phyloP scores from a whole-genome alignment of 2,113 vertebrate species.

The Thinocorus orbignyianus region DNA sequence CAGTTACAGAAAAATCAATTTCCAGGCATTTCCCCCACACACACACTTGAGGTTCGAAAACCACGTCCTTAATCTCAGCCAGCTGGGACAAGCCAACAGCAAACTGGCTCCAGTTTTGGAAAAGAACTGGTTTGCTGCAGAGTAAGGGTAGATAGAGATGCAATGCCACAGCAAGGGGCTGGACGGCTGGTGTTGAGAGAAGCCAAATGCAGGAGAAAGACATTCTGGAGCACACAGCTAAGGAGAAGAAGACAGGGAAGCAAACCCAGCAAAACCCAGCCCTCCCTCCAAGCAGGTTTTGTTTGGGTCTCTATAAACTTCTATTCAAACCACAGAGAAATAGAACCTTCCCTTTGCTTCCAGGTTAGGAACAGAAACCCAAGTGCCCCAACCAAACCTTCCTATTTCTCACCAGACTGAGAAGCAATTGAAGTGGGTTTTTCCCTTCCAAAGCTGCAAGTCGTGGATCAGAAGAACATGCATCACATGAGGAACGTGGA shows the following conservation, averaged over 20 bases:
- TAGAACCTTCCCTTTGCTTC: neutral
- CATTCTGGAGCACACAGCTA: neutral
- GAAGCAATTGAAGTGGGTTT: neutral
- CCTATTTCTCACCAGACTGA: neutral
- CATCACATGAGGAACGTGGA: rapidly evolving
- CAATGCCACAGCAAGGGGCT: neutral
- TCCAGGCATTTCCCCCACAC: neutral
- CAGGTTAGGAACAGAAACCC: neutral
- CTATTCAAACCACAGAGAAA: neutral
- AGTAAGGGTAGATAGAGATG: neutral
- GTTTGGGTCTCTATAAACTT: neutral
- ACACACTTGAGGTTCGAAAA: neutral
- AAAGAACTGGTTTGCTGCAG: neutral
- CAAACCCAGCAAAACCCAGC: neutral
- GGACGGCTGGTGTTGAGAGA: neutral
- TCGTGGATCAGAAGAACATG: rapidly evolving
- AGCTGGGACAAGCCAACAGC: neutral
- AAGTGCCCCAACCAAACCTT: neutral
- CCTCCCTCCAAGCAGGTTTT: neutral
- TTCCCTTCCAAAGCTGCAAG: neutral
- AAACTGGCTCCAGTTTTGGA: neutral
- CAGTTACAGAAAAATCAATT: neutral
- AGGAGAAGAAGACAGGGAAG: neutral
- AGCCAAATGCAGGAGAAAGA: neutral
- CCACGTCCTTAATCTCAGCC: neutral